A percentile compares a stretch with the other conserved stretches of the same genome.
These are phyloP conservation scores for Aurelia sp. DNA, from an alignment of 30 jellyfish, hydroid and myxozoan species.

Conservation along the genomic window DNA sequence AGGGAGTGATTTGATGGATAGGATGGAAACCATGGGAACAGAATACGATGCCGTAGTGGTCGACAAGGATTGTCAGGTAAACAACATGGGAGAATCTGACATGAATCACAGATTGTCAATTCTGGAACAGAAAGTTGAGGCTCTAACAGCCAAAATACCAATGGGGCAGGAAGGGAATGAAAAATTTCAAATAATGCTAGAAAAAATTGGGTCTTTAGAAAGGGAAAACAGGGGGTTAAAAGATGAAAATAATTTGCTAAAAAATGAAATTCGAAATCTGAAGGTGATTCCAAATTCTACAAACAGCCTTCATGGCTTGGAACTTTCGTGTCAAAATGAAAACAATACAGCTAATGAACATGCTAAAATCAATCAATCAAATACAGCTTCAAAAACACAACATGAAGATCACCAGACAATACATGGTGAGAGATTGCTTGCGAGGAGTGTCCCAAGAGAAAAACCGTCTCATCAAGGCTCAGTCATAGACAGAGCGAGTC, in stretches of 20 bases:
- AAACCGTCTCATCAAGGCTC: too few relatives aligned
- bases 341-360: not conserved
- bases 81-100: not conserved
- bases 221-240: too few relatives aligned
- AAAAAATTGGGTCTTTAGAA: too few relatives aligned
- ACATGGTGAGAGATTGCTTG: not conserved
- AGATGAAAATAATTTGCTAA: too few relatives aligned
- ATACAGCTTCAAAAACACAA: not conserved
- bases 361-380: not conserved
- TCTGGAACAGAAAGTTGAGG: too few relatives aligned
- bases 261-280: not conserved
- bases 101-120: not conserved
- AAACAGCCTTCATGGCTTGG: not conserved
- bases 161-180: too few relatives aligned
- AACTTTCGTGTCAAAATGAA: not conserved
- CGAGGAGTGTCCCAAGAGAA: too few relatives aligned
- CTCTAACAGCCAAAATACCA: too few relatives aligned
- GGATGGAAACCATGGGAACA: not conserved
- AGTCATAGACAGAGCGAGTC: too few relatives aligned
- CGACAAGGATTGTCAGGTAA: conserved; percentile 1
- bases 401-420: not conserved
- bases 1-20: not conserved
- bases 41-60: not conserved
- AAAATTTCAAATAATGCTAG: too few relatives aligned
- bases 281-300: not conserved